A percentile compares a stretch with the other conserved stretches of the same genome.
phyloP scores from a whole-genome alignment of 2,113 vertebrate genomes.

The Antechinus stuartii region DNA sequence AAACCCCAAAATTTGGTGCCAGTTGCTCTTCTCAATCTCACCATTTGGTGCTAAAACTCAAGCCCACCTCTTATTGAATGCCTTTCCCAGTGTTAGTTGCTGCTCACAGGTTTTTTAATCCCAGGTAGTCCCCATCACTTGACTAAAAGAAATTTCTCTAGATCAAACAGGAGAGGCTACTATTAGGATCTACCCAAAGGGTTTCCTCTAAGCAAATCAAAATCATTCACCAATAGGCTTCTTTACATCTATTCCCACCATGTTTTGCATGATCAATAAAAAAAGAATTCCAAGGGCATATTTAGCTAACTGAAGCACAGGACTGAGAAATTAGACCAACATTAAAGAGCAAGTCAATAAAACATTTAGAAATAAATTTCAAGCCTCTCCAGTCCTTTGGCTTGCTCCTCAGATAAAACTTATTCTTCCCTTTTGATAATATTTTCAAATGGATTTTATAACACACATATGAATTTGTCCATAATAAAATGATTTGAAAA shows the following conservation, averaged over 20 bases:
- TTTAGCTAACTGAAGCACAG: neutral
- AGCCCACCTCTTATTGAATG: neutral
- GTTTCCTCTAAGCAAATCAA: neutral
- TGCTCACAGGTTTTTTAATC: neutral
- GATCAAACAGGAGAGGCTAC: neutral
- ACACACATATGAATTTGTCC: neutral
- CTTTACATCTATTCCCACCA: neutral
- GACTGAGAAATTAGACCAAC: neutral
- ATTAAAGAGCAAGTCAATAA: neutral
- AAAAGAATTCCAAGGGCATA: neutral
- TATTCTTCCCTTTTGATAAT: neutral
- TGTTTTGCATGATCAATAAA: neutral
- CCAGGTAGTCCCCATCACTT: neutral
- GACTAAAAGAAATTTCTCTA: neutral
- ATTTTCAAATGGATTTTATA: neutral
- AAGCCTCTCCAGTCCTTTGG: neutral
- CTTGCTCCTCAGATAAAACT: neutral
- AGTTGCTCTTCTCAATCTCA: too few species aligned
- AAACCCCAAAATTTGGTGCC: too few species aligned
- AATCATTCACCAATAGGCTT: neutral
- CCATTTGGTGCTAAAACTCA: too few species aligned
- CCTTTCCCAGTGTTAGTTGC: neutral
- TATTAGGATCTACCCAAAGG: neutral
- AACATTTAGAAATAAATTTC: neutral
- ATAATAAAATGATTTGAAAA: conserved; percentile 2